Base-by-base conservation (phyloP, 2,113 vertebrate genomes). In the Archocentrus centrarchus region DNA sequence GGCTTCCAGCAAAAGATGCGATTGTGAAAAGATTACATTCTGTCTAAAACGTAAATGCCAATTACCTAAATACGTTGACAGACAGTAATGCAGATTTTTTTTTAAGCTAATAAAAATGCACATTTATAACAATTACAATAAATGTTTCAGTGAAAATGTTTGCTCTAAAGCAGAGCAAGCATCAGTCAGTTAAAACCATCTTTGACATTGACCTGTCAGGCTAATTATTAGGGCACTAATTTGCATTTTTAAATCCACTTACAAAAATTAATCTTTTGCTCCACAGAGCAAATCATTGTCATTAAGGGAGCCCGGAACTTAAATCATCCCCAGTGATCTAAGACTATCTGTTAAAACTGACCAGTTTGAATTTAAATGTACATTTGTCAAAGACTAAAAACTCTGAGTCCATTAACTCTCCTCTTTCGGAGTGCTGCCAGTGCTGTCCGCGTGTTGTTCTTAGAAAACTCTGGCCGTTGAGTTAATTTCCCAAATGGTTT, bases 401-500 rank as follows among this genome's bases (percentile, higher is more conserved):
- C 83, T 79, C 41, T 84, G 9, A 30, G 17, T 9, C 50, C 35
- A 59, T 86, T 77, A 82, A 58, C 50, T 82, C 68, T 76, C 11
- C n/a, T 47, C 75, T 13, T 32, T 53, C 14, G 2, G 6, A 70
- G 75, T 27, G 27, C 50, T 63, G 14, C 9, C 15, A n/a, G n/a
- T 76, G 59, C 63, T 80, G 57, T 86, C 63, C 75, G 32, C 37
- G 6, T 32, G 70, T 47, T 73, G 75, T 60, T 88, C 83, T 79
- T 55, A 58, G 22, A 77, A 75, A 79, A 79, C 70, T 75, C 61
- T 37, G 58, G n/a, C 85, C 78, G 24, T 79, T 84, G 63, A 83
- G 39, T 87, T 89, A 82, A 92, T 93, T 94, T 93, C 88, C 91
- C 89, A 86, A 81, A 89, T 83, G 90, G 81, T 58, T 80, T 79